Evolutionary conservation across 1,140 invertebrate genomes (phyloP), one percentile per base, ranked within the genome.

Genomic region (Parapsyche elsis): DNA sequence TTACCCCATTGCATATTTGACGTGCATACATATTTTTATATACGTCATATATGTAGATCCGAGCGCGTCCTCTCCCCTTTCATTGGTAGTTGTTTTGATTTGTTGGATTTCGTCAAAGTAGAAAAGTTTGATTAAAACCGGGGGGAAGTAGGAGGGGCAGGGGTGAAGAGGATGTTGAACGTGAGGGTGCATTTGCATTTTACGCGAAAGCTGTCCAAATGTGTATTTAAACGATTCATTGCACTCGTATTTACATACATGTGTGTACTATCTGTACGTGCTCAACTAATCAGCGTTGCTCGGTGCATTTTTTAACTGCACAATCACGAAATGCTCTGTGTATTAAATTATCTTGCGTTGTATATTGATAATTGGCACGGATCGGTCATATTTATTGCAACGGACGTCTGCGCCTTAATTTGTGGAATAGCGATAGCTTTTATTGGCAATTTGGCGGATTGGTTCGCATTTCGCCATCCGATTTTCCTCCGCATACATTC

Each of bases 371-470:
- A 38, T 38, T 38, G 30, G 30, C 7, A 4, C 30, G 30, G 30
- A 19, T 61, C 57, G 57, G 57, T 61, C 57, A 61, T 16, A 9
- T 61, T 19, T 61, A 61, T 61, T 21, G 57, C 49, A 16, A n/a
- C 49, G 49, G 30, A 7, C 30, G 30, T 38, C 30, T 7, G 30
- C 1, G 57, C 57, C 21, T 61, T 21, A 21, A 61, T 61, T 61
- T 61, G 57, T 61, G 16, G 10, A 61, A 61, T 19, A 21, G n/a
- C 57, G 57, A 61, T 21, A 9, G 57, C 9, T 61, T 61, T 61
- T 61, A 61, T 61, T 61, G 57, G 9, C 57, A 61, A 61, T 61
- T 61, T 61, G 57, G 57, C 57, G 16, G 21, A 19, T 61, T 21
- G 57, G 57, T 61, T 21, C 57, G 57, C 49, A 2, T n/a, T 53